Percentiles rank a stretch among this genome's conserved stretches.
These are phyloP conservation scores for Acrobasis suavella DNA, from an alignment of 2,888 invertebrate species.

Conservation along the genomic window DNA sequence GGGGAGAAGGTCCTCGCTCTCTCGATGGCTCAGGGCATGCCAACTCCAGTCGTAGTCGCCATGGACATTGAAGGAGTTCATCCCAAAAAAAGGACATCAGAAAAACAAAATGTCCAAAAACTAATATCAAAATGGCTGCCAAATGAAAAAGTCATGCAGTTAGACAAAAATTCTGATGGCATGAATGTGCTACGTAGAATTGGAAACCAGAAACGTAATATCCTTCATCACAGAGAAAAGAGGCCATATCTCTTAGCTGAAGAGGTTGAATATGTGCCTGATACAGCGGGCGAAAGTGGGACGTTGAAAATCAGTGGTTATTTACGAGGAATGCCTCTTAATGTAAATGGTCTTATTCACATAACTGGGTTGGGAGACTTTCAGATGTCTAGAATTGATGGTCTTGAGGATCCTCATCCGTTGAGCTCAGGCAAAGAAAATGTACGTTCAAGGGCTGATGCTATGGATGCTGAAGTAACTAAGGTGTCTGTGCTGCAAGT, in stretches of 20 bases:
- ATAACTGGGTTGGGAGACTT: conserved; percentile 96
- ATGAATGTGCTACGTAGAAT: conserved; percentile 86
- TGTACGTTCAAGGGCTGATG: conserved; percentile 53
- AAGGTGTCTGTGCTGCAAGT: conserved; percentile 77
- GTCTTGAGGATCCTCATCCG: conserved; percentile 86
- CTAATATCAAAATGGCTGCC: conserved; percentile 88
- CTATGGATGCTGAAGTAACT: conserved; percentile 64
- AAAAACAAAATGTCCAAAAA: conserved; percentile 85
- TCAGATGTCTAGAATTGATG: conserved; percentile 92
- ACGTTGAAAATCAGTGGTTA: conserved; percentile 93
- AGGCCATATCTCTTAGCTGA: conserved; percentile 94
- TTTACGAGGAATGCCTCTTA: conserved; percentile 90
- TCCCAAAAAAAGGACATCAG: conserved; percentile 87
- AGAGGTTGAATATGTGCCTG: conserved; percentile 84
- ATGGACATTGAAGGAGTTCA: conserved; percentile 89
- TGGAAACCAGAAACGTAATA: conserved; percentile 91
- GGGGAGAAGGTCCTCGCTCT: conserved; percentile 90
- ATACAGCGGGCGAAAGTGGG: conserved; percentile 77
- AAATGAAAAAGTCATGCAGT: conserved; percentile 89
- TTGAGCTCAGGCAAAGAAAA: conserved; percentile 79
- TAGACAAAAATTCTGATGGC: conserved; percentile 90
- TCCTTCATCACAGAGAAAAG: conserved; percentile 87
- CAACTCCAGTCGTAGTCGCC: conserved; percentile 89
- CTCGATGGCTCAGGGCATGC: conserved; percentile 90
- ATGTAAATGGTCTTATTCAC: conserved; percentile 94